Conservation (phyloP, 2,888 invertebrate genomes). For the Bruchidius siliquastri region DNA sequence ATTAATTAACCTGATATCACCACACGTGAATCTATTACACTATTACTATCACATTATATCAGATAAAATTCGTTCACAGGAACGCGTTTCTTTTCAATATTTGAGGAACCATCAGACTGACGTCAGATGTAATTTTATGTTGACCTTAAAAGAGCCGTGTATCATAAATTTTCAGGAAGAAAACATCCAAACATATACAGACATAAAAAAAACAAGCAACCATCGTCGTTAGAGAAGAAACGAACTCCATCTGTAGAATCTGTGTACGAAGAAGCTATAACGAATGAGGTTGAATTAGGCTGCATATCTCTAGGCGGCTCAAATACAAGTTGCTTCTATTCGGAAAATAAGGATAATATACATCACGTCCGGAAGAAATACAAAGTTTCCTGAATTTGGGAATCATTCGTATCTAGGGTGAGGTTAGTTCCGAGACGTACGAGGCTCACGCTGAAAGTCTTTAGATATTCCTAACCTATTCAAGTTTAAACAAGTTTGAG, state of each 20-base stretch:
- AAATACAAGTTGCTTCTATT: neutral
- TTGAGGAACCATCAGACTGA: too few relatives aligned
- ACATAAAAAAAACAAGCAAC: neutral
- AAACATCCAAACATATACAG: neutral
- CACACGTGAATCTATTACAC: too few relatives aligned
- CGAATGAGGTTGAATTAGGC: neutral
- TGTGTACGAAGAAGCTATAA: neutral
- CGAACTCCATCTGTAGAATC: neutral
- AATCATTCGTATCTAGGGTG: neutral
- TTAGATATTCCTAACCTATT: too few relatives aligned
- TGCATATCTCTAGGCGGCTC: neutral
- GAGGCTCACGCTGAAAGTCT: too few relatives aligned
- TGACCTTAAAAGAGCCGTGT: too few relatives aligned
- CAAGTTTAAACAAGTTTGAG: too few relatives aligned
- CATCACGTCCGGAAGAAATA: neutral
- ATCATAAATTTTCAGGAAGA: neutral
- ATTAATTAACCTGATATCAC: too few relatives aligned
- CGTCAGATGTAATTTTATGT: too few relatives aligned
- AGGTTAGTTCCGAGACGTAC: too few relatives aligned
- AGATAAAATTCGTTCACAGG: too few relatives aligned
- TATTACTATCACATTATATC: too few relatives aligned
- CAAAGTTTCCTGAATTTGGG: neutral
- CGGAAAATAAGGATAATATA: neutral
- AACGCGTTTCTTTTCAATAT: too few relatives aligned
- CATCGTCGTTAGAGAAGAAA: neutral